A percentile compares a stretch with the other conserved stretches of the same genome.
phyloP scores from a whole-genome alignment of 2,888 invertebrate species.

The Andrena bicolor region DNA sequence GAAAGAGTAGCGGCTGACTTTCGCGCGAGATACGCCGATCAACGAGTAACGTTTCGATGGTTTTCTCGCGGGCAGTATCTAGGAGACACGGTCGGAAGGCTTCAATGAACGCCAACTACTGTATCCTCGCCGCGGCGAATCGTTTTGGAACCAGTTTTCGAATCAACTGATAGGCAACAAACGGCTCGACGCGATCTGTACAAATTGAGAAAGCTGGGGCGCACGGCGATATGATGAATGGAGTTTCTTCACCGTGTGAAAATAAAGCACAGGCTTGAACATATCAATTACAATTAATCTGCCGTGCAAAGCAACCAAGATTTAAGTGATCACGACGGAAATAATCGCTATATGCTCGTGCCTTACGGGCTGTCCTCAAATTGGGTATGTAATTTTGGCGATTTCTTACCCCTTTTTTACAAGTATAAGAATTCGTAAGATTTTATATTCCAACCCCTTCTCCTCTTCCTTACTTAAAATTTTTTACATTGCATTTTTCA shows the following conservation, averaged over 20 bases:
- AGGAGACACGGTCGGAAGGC: constrained; percentile 34
- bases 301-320: not conserved
- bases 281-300: constrained; percentile 19
- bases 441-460: no score
- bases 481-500: no score
- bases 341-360: no score
- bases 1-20: constrained; percentile 3
- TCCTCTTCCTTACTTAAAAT: no score
- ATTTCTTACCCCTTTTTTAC: no score
- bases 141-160: constrained; percentile 29
- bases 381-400: no score
- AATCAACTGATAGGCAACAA: constrained; percentile 1
- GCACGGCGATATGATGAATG: constrained; percentile 2
- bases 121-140: constrained; percentile 18
- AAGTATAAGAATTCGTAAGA: no score
- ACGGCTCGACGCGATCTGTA: constrained; percentile 7
- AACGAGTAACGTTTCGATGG: constrained; percentile 3
- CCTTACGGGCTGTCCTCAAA: no score
- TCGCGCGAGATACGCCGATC: not conserved
- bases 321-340: not conserved
- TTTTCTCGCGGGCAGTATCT: constrained; percentile 36
- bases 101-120: constrained; percentile 9
- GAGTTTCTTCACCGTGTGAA: not conserved
- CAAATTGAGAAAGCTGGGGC: constrained; percentile 17
- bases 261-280: constrained; percentile 20